Conservation (phyloP, 1,140 invertebrate species). For the Atta texana region DNA sequence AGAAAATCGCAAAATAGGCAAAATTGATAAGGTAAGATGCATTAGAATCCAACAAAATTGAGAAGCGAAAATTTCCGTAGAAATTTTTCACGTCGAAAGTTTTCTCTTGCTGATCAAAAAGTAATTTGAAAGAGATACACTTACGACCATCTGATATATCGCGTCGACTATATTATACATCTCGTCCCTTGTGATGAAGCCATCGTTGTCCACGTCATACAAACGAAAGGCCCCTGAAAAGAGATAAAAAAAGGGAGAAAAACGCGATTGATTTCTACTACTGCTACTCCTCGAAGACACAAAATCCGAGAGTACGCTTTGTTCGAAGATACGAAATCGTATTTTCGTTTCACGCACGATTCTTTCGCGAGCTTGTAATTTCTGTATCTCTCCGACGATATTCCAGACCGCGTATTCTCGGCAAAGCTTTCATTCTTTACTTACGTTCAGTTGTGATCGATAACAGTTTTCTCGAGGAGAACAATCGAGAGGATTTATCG, state of each 20-base stretch:
- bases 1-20: neutral
- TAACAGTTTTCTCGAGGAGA: neutral
- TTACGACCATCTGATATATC: constrained; percentile 99
- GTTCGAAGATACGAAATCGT: neutral
- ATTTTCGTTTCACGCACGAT: constrained; percentile 2
- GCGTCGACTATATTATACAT: constrained; percentile 99
- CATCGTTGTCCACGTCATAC: constrained; percentile 99
- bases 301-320: constrained; percentile 13
- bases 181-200: constrained; percentile 98
- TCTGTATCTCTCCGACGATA: neutral
- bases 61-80: neutral
- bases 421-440: constrained; percentile 10
- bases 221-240: constrained; percentile 97
- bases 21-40: neutral
- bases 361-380: constrained; percentile 10
- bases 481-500: constrained; percentile 34
- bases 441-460: constrained; percentile 21
- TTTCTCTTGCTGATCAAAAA: neutral
- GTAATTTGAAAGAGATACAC: constrained; percentile 81
- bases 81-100: neutral
- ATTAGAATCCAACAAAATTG: neutral
- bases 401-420: neutral
- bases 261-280: constrained; percentile 18
- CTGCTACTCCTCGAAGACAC: neutral
- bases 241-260: constrained; percentile 44